phyloP scores from a whole-genome alignment of 2,888 invertebrate genomes.

The Leuctra nigra region DNA sequence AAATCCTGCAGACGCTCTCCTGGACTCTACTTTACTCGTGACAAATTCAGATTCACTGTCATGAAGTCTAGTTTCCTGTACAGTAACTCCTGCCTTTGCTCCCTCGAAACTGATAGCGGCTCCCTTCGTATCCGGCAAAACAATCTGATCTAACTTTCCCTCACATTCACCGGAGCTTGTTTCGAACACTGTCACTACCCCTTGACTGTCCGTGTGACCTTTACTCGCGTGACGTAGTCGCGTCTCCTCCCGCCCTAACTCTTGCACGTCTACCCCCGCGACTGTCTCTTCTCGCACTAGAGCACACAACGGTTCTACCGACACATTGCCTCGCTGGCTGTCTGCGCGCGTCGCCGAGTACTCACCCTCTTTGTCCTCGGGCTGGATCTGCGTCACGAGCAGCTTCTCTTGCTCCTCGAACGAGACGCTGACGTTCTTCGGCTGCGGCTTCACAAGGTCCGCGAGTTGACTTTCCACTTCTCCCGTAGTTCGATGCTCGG shows the following conservation, averaged over 20 bases:
- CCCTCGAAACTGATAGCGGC: slow-evolving; percentile 25
- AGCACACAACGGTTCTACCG: slow-evolving; percentile 27
- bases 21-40: slow-evolving; percentile 3
- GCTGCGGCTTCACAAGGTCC: slow-evolving; percentile 39
- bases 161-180: slow-evolving; percentile 25
- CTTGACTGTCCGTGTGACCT: slow-evolving; percentile 12
- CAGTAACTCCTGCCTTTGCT: slow-evolving; percentile 28
- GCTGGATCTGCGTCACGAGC: slow-evolving; percentile 43
- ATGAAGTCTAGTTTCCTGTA: slow-evolving; percentile 23
- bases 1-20: slow-evolving; percentile 19
- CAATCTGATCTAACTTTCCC: slow-evolving; percentile 24
- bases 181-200: slow-evolving; percentile 23
- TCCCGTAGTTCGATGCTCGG: slow-evolving; percentile 43
- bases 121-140: slow-evolving; percentile 23
- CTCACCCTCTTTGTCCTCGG: slow-evolving; percentile 46
- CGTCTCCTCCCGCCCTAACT: slow-evolving; percentile 15
- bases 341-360: slow-evolving; percentile 31
- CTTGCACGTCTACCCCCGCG: slow-evolving; percentile 21
- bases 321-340: slow-evolving; percentile 26
- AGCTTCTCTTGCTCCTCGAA: slow-evolving; percentile 38
- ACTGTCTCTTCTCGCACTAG: slow-evolving; percentile 26
- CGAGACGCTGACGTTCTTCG: slow-evolving; percentile 41
- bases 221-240: slow-evolving; percentile 23
- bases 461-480: slow-evolving; percentile 43
- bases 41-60: slow-evolving; percentile 24